Base-by-base conservation (phyloP, 30 jellyfish, hydroid and myxozoan species). In the Chironex yamaguchii region DNA sequence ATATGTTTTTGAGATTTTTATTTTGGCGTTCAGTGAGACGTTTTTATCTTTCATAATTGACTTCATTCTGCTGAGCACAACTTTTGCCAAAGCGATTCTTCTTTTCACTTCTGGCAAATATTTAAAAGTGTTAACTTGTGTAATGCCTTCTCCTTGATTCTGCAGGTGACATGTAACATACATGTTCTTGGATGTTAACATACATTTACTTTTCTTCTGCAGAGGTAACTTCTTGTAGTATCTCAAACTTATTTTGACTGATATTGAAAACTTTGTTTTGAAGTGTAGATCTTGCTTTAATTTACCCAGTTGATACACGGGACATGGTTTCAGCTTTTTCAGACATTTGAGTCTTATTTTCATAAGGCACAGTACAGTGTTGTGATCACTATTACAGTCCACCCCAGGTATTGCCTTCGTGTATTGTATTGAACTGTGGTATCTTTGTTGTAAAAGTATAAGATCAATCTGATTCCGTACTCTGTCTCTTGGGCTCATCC, bases 171-270 rank as follows among this genome's bases (percentile, higher is more conserved):
- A 65, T 52, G 31, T 52, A 22, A 49, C 48, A 26, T 65, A 49
- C 2, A 32, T 52, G 17, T 65, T 65, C 54, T 65, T 65, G 34
- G 78, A 65, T 65, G 78, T 65, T 65, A 65, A 49, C 78, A 65
- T 11, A 52, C 78, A 65, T 65, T 0, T 52, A 64, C 77, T 64
- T 64, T 64, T 64, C 63, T 64, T 64, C 77, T 22, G 77, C 77
- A 64, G 77, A 64, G 77, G 77, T 64, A 20, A 64, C 77, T 64
- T 64, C 77, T 31, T 64, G 65, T 64, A 64, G 77, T 22, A 64
- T 64, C 6, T 64, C 77, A 64, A 64, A 64, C 29, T 64, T 64
- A 64, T 64, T 64, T 64, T 64, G 6, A 64, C 77, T 11, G 63
- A 64, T 64, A 64, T 22, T 64, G 67, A 64, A 64, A 64, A 64